These are phyloP conservation scores for Echinops telfairi DNA, from an alignment of 2,113 vertebrate genomes.

Conservation along the genomic window DNA sequence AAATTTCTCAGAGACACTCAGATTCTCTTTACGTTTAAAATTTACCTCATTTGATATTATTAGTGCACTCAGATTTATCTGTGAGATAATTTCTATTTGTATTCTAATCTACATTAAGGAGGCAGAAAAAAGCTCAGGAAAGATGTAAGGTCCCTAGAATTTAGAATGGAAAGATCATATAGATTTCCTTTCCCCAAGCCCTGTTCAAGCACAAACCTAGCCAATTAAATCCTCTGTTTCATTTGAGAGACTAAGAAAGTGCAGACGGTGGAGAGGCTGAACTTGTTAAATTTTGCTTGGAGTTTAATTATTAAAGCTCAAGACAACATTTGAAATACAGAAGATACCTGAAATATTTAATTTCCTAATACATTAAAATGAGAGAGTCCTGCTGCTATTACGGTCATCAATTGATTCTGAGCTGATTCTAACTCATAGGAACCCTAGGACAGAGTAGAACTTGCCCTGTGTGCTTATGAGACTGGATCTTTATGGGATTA, in stretches of 20 bases:
- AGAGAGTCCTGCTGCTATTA: no score
- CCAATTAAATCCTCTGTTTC: background rate
- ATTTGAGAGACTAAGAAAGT: background rate
- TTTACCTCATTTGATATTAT: background rate
- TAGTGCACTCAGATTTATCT: background rate
- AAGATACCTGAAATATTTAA: background rate
- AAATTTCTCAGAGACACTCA: background rate
- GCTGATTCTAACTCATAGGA: no score
- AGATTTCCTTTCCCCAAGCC: background rate
- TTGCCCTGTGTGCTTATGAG: no score
- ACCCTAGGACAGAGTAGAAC: background rate
- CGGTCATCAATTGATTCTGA: no score
- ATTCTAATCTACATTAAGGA: background rate
- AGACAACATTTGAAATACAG: background rate
- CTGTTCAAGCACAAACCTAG: background rate
- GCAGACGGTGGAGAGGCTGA: background rate
- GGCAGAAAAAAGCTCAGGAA: background rate
- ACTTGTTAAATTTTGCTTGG: background rate
- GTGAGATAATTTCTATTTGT: background rate
- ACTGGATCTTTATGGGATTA: no score
- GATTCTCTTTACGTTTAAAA: background rate
- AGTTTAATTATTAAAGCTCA: background rate
- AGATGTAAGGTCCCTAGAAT: background rate
- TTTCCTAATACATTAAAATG: no score
- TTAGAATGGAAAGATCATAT: background rate